Percentiles rank a stretch among this genome's conserved stretches.
Conservation (phyloP, 2,888 invertebrate genomes). For the Anthophora plumipes region DNA sequence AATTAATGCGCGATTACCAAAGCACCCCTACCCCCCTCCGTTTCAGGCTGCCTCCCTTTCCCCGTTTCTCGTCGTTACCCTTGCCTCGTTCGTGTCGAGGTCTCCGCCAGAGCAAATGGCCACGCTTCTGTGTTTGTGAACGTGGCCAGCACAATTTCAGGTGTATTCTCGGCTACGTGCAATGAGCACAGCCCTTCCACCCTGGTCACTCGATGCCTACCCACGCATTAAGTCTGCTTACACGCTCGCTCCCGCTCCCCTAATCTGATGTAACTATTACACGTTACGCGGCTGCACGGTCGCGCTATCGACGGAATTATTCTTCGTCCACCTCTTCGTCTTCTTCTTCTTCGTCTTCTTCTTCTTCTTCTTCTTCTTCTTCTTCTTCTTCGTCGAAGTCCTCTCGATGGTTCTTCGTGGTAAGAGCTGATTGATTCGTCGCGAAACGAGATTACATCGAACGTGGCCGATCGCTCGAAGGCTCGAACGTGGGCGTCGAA, state of each 20-base stretch:
- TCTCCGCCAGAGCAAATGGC: conserved; percentile 42
- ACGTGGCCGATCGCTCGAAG: neutral
- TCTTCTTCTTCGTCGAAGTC: neutral
- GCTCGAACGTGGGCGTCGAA: neutral
- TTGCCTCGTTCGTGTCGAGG: conserved; percentile 65
- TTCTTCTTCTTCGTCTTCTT: too few species aligned
- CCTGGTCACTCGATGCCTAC: conserved; percentile 70
- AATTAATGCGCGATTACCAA: conserved; percentile 84
- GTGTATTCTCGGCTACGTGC: conserved; percentile 58
- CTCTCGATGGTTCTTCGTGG: neutral
- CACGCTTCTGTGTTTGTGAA: conserved; percentile 26
- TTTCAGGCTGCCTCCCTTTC: conserved; percentile 29
- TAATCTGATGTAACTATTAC: conserved; percentile 83
- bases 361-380: neutral
- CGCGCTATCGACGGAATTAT: conserved; percentile 40
- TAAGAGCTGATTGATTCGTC: conserved; percentile 26
- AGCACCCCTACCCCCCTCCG: conserved; percentile 68
- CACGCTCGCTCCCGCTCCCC: conserved; percentile 70
- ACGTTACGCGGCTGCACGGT: conserved; percentile 73
- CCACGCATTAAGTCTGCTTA: conserved; percentile 76
- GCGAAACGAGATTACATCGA: conserved; percentile 2
- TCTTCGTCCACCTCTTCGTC: conserved; percentile 4
- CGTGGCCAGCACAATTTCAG: conserved; percentile 46
- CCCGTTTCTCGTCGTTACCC: conserved; percentile 60
- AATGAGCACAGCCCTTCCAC: conserved; percentile 55